Base-by-base conservation (phyloP, 2,888 invertebrate genomes). In the Andrena hattorfiana region DNA sequence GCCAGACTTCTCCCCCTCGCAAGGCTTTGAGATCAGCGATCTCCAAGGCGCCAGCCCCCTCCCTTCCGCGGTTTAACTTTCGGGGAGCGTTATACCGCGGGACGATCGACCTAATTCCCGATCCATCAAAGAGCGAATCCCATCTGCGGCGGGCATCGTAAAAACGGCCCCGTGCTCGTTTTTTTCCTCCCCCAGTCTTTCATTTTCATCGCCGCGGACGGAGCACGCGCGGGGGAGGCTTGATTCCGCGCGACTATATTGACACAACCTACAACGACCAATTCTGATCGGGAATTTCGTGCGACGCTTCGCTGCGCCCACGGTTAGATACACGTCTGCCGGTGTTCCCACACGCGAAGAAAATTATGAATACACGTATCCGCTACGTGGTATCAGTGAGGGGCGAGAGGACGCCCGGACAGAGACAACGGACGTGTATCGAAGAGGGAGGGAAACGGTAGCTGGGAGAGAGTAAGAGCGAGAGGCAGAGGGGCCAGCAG, bases 211-310 rank as follows among this genome's bases (percentile, higher is more conserved):
- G 63, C 42, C 70, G 69, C 48, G 26, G 62, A 71, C 54, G 20
- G 69, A 64, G 51, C 49, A 28, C 28, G 10, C 35, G 59, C 67
- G 56, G 56, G 49, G 75, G 51, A 56, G 51, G 72, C 16, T 75
- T 64, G 76, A 81, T 80, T 78, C 81, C 79, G 71, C 70, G 48
- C 68, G 49, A 54, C 42, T 80, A 67, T 85, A 84, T 87, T 77
- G 85, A 88, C 87, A 85, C 75, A 86, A 74, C 69, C 71, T 68
- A 74, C 79, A 85, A 68, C 72, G 87, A 77, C 64, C 85, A 79
- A 79, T 88, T 86, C 66, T 77, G 77, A 74, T 77, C 64, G 49
- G 56, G 69, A 77, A 80, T 76, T 81, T 77, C 49, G 64, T 26
- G 64, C 60, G 75, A 48, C 72, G 32, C 30, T 48, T 69, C 60